A percentile compares a stretch with the other conserved stretches of the same genome.
Conservation (phyloP, 1,140 invertebrate genomes). For the Bombus sibiricus region DNA sequence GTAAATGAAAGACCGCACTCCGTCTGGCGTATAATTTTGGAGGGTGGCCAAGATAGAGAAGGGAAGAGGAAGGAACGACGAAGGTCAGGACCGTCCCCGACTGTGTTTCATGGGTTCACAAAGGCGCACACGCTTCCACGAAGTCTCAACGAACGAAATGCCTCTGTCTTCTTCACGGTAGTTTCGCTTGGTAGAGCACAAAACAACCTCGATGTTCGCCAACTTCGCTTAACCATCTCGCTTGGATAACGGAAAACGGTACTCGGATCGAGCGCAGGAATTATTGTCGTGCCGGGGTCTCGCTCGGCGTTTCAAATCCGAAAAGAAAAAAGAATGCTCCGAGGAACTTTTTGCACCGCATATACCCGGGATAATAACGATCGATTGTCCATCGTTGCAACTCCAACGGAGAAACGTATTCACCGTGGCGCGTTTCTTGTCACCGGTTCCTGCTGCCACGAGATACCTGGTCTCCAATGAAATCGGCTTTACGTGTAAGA, state of each 20-base stretch:
- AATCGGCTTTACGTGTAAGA: conserved; percentile 41
- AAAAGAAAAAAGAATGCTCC: not conserved
- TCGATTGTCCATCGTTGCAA: conserved; percentile 48
- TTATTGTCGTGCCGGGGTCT: conserved; percentile 56
- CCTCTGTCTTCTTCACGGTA: conserved; percentile 53
- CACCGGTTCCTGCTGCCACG: not conserved
- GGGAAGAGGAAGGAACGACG: conserved; percentile 32
- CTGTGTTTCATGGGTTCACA: conserved; percentile 27
- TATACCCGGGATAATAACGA: conserved; percentile 50
- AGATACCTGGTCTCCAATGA: conserved; percentile 9
- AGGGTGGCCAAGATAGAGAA: not conserved
- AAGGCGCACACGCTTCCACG: conserved; percentile 48
- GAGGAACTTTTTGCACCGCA: conserved; percentile 41
- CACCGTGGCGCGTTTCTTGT: conserved; percentile 20
- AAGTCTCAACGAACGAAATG: conserved; percentile 53
- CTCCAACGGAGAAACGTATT: conserved; percentile 16
- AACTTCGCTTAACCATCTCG: conserved; percentile 70
- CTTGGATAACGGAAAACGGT: conserved; percentile 72
- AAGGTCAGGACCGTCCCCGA: conserved; percentile 55
- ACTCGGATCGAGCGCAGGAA: conserved; percentile 59
- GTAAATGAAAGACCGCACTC: conserved; percentile 48
- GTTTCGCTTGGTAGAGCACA: conserved; percentile 75
- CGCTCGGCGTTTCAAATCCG: conserved; percentile 11
- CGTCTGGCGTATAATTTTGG: conserved; percentile 55
- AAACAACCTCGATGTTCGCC: conserved; percentile 75